Evolutionary conservation across 30 jellyfish, hydroid and myxozoan species (phyloP), one percentile per base, ranked within the genome.

Genomic region (Clytia hemisphaerica): DNA sequence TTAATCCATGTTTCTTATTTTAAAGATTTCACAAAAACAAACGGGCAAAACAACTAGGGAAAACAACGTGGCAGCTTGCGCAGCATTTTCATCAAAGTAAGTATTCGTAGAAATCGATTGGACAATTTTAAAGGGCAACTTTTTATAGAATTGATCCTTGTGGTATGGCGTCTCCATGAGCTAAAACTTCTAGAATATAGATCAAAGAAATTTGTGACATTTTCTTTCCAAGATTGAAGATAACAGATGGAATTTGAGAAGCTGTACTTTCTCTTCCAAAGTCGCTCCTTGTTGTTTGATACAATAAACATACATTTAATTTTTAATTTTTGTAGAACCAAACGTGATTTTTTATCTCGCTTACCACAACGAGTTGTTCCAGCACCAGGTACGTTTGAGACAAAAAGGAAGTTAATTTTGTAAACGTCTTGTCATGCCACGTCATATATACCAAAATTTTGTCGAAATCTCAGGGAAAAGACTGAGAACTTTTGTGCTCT

Each of bases 341-440:
- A 77, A 36, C 61, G 95, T 44, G 95, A 83, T 47, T 63, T 83
- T 9, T 33, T 73, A 64, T 32, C 61, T 67, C 22, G 22, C 32
- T 34, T 31, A 73, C 26, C 19, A 4, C 2, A 44, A 26, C 67
- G 76, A 45, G 46, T n/a, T 25, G 10, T 65, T 47, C 95, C 95
- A 3, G 92, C 95, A 6, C 95, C 95, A 40, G 95, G 95, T 83
- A 30, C 6, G 73, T 10, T n/a, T n/a, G n/a, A n/a, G n/a, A n/a
- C n/a, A n/a, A n/a, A n/a, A n/a, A n/a, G n/a, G n/a, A n/a, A n/a
- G n/a, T n/a, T n/a, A n/a, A n/a, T n/a, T n/a, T n/a, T n/a, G n/a
- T n/a, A n/a, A n/a, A n/a, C n/a, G n/a, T n/a, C n/a, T n/a, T n/a
- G n/a, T n/a, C n/a, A n/a, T n/a, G n/a, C n/a, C n/a, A n/a, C n/a